These are phyloP conservation scores for Scaptomyza hsui DNA, from an alignment of 1,140 invertebrate species.

Conservation along the genomic window DNA sequence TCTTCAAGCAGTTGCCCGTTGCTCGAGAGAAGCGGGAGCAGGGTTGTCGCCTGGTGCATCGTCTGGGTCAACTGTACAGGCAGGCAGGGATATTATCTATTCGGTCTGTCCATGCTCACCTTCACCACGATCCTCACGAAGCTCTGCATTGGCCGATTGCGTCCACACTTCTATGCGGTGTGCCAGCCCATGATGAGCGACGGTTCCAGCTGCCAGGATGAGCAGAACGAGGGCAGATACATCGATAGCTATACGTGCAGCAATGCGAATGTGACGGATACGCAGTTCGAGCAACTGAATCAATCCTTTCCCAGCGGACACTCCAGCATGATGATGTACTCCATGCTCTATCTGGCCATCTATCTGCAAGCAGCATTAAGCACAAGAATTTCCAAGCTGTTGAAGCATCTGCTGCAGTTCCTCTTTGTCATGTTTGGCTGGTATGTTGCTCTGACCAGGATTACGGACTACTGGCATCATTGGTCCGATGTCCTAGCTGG, in stretches of 20 bases:
- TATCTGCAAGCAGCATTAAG: conserved; percentile 92
- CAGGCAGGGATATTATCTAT: conserved; percentile 92
- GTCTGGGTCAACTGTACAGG: conserved; percentile 88
- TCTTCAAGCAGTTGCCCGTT: conserved; percentile 72
- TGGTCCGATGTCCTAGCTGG: conserved; percentile 89
- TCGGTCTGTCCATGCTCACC: conserved; percentile 92
- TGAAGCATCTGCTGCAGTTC: conserved; percentile 91
- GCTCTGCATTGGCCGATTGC: conserved; percentile 93
- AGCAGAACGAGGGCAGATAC: conserved; percentile 87
- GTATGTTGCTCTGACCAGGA: conserved; percentile 92
- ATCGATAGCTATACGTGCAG: conserved; percentile 88
- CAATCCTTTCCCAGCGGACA: conserved; percentile 93
- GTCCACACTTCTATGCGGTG: conserved; percentile 95
- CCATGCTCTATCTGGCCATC: conserved; percentile 92
- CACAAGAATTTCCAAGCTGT: conserved; percentile 89
- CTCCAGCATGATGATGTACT: conserved; percentile 90
- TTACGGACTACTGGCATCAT: conserved; percentile 98
- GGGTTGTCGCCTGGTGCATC: conserved; percentile 84
- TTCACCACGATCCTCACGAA: conserved; percentile 95
- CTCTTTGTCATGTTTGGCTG: conserved; percentile 90
- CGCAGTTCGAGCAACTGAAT: conserved; percentile 88
- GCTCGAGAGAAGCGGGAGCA: conserved; percentile 36
- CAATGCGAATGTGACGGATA: conserved; percentile 84
- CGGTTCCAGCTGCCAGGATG: conserved; percentile 85
- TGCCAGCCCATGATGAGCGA: conserved; percentile 87